Base-by-base conservation (phyloP, 2,797 vertebrate species). In the Threskiornis aethiopicus region DNA sequence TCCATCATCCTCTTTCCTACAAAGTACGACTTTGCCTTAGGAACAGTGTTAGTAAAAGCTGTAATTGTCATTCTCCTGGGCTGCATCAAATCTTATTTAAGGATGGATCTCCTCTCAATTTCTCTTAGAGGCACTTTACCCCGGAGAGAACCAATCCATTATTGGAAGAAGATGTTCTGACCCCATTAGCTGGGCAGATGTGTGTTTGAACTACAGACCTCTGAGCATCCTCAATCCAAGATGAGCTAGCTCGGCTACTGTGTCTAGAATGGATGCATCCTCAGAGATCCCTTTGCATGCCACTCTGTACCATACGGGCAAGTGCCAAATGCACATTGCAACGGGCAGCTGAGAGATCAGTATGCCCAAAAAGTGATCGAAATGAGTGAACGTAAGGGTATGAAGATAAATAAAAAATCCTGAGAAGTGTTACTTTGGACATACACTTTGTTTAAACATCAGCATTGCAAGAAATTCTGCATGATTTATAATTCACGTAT, bases 81-180 rank as follows among this genome's bases (percentile, higher is more conserved):
- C 84, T 71, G 87, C 86, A 84, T 93, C 88, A 96, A 96, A 96
- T 96, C 95, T 97, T 96, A 91, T 96, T 97, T 97, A 96, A 96
- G 96, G 95, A 85, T 90, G 82, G 93, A 89, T 69, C 90, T 80
- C 87, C 62, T 95, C 88, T 84, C 87, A 96, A 82, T 92, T 95
- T 92, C 93, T 97, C 88, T 95, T 87, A 96, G 92, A 96, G 93
- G 61, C 95, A 89, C 90, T 93, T 96, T 73, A 93, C 94, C 71
- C 64, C 3, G 65, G 96, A 94, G 91, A 97, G 70, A 88, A 85
- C 73, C 88, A 95, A 97, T 96, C 91, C 95, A 95, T 97, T 97
- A 97, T 31, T 66, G 92, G 75, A 96, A 84, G 93, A 92, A 95
- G 87, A 70, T 37, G 80, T 52, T 91, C 85, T 96, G 96, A 97